Evolutionary conservation across 2,888 invertebrate species (phyloP).

Genomic region (Cinara cedri): DNA sequence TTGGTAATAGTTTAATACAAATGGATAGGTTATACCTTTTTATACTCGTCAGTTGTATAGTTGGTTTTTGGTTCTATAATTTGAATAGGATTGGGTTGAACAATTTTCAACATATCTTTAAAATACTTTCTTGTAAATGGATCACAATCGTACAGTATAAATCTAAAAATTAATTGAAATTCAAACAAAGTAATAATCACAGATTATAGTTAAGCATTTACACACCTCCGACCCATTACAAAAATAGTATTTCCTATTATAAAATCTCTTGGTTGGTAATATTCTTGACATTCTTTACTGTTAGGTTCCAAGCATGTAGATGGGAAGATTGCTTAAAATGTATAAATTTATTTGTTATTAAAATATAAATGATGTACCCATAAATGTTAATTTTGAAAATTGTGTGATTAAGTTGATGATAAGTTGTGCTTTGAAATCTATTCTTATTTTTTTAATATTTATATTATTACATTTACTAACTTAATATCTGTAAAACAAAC

Average conservation of each 20-base stretch:
- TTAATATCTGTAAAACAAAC: too few relatives aligned
- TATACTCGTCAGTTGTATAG: constrained; percentile 8
- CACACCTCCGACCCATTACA: constrained; percentile 69
- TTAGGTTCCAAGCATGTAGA: constrained; percentile 73
- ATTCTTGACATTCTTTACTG: constrained; percentile 72
- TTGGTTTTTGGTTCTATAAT: constrained; percentile 59
- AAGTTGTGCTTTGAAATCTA: too few relatives aligned
- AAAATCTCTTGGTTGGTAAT: constrained; percentile 79
- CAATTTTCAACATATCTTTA: constrained; percentile 64
- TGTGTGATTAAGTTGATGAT: too few relatives aligned
- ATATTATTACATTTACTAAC: too few relatives aligned
- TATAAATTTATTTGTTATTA: neutral
- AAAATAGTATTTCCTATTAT: constrained; percentile 75
- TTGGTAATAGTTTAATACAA: too few relatives aligned
- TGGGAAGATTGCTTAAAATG: constrained; percentile 68
- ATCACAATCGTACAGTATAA: constrained; percentile 81
- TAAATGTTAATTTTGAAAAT: too few relatives aligned
- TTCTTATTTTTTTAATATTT: too few relatives aligned
- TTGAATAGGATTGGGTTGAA: constrained; percentile 63
- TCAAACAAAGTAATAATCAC: neutral
- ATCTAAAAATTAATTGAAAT: constrained; percentile 62
- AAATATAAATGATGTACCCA: too few relatives aligned
- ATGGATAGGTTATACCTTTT: too few relatives aligned
- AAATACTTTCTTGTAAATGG: constrained; percentile 80
- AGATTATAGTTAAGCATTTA: neutral